These are phyloP conservation scores for Etheostoma nigrum DNA, from an alignment of 2,797 vertebrate genomes.

Conservation along the genomic window DNA sequence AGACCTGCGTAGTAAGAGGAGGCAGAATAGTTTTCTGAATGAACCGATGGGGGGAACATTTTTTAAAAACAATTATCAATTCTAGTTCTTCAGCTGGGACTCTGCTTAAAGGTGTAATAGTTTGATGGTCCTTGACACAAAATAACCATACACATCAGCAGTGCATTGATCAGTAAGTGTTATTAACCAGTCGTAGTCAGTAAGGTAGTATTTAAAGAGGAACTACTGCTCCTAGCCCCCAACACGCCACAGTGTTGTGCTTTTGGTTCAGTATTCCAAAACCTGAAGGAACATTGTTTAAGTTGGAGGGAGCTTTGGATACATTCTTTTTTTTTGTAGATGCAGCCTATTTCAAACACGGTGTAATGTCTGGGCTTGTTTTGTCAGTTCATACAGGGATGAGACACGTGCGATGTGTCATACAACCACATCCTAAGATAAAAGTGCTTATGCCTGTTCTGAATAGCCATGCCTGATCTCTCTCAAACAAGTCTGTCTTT, in stretches of 20 bases:
- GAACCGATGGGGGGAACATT: neutral
- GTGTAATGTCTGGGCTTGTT: neutral
- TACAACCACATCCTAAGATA: neutral
- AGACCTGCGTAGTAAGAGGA: slow-evolving; percentile 39
- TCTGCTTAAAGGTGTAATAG: neutral
- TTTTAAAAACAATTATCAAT: too few relatives aligned
- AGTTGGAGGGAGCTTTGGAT: neutral
- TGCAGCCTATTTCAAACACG: neutral
- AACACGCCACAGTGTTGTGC: too few relatives aligned
- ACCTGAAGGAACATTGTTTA: neutral
- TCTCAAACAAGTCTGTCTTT: neutral
- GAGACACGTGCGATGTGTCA: neutral
- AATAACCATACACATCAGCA: neutral
- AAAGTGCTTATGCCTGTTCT: neutral
- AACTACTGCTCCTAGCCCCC: too few relatives aligned
- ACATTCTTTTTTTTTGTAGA: neutral
- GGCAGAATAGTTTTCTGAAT: slow-evolving; percentile 25
- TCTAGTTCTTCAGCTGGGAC: neutral
- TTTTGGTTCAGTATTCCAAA: slow-evolving; percentile 3
- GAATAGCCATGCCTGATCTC: neutral
- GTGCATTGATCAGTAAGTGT: neutral
- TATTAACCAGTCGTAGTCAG: neutral
- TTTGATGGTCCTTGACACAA: neutral
- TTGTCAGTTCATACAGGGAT: slow-evolving; percentile 9
- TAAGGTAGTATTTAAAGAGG: too few relatives aligned